Evolutionary conservation across 2,888 invertebrate genomes (phyloP), one percentile per base, ranked within the genome.

Genomic region (Hofmannophila pseudospretella): DNA sequence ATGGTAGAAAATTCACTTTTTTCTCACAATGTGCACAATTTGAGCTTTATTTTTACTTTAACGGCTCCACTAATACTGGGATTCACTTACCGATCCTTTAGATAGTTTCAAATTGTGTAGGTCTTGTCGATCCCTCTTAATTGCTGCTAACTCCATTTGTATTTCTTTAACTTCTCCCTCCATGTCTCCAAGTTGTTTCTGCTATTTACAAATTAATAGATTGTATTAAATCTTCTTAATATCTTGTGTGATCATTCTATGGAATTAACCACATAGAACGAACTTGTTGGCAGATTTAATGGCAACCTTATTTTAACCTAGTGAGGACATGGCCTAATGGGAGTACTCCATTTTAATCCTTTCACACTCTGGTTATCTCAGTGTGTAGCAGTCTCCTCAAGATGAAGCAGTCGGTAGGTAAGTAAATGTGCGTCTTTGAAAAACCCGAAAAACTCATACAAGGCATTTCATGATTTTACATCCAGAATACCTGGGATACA

Each of bases 141-240:
- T 72, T 1, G 77, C 72, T 4, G 66, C 81, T 36, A 84, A 45
- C 45, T 81, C 79, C 72, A 73, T 77, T 44, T 77, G 75, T 0
- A 84, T 80, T 47, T 72, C 75, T 47, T 79, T 78, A 1, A 82
- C 78, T 44, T 82, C 79, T 0, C 77, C 77, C 47, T 82, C 80
- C 78, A 84, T 81, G 11, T 69, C 73, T 0, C 77, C 81, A 43
- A 84, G 45, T 41, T 84, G 81, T 34, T 76, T 77, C 68, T 81
- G 77, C 84, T 84, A 5, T 16, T 4, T 16, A 9, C 11, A 16
- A 27, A n/a, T 10, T 5, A 26, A 26, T 1, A 1, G 7, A 9
- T 26, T 26, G 9, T 4, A 26, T 3, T 9, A 11, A 7, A 27
- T 10, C 10, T 7, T n/a, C n/a, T n/a, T n/a, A 27, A 7, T 7